phyloP scores from a whole-genome alignment of 2,888 invertebrate species.

The Brachynemurus nebulosus region DNA sequence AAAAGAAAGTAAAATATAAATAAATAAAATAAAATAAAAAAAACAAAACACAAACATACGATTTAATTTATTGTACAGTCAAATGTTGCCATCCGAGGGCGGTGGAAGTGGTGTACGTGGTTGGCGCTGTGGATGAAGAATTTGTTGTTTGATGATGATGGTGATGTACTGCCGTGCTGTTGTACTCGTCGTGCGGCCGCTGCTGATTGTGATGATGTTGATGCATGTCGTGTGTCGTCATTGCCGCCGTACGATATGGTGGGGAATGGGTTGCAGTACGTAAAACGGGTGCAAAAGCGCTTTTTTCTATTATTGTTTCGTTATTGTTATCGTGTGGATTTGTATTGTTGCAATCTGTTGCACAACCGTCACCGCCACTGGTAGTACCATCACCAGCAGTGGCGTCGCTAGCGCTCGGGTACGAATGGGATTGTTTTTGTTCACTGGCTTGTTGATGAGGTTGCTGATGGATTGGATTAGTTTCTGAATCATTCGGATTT shows the following conservation, averaged over 20 bases:
- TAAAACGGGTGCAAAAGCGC: conserved; percentile 44
- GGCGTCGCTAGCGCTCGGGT: too few species aligned
- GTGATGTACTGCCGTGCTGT: conserved; percentile 36
- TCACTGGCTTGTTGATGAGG: neutral
- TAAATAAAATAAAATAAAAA: too few species aligned
- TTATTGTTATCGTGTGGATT: neutral
- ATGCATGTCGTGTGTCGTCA: conserved; percentile 36
- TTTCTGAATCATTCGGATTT: conserved; percentile 9
- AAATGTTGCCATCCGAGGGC: conserved; percentile 46
- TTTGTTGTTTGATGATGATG: conserved; percentile 27
- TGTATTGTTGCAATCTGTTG: neutral
- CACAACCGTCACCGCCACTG: too few species aligned
- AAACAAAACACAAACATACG: conserved; percentile 24
- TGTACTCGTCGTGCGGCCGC: conserved; percentile 41
- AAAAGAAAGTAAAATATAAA: too few species aligned
- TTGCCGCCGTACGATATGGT: conserved; percentile 32
- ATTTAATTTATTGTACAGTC: conserved; percentile 52
- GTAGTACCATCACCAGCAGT: too few species aligned
- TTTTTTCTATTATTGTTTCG: conserved; percentile 27
- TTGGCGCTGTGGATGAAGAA: neutral
- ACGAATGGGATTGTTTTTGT: too few species aligned
- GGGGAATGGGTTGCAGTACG: conserved; percentile 33
- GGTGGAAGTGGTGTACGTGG: conserved; percentile 18
- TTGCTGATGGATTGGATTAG: neutral
- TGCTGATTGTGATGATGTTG: conserved; percentile 31